Evolutionary conservation across 2,113 vertebrate genomes (phyloP), one percentile per base, ranked within the genome.

Genomic region (Silurus meridionalis): DNA sequence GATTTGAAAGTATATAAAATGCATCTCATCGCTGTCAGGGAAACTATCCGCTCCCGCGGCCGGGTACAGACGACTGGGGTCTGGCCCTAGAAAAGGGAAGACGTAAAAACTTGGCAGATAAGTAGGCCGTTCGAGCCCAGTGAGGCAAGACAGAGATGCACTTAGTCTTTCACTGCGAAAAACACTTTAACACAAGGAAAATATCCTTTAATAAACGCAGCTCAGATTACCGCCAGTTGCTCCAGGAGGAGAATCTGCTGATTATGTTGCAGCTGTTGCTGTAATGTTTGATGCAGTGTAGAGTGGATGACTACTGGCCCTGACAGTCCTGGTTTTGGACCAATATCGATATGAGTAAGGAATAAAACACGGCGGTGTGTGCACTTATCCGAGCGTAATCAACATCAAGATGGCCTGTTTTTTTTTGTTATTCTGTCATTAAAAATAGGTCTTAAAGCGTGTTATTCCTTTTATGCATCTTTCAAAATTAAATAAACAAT

Each of bases 201-300:
- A 83, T 28, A 55, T 7, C 23, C 15, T 52, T 17, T 55, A 67
- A 69, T 69, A 83, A 80, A 80, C 4, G 5, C 8, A 21, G 5
- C 50, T 83, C 50, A 21, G n/a, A 83, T 83, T 28, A 69, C 64
- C 15, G 23, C 82, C 64, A 46, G 66, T 83, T 63, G 66, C 28
- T 50, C 8, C 4, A 13, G 25, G n/a, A 83, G 11, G 53, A 83
- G 14, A 82, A 53, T n/a, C 46, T 53, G 23, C 15, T 21, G 37
- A 58, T 72, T 46, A 48, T 13, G 58, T 14, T 58, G 66, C 82
- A 83, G 82, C 82, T 83, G 61, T 66, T 83, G 64, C 81, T 55
- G 23, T 9, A 52, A 50, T 8, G 14, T 55, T 28, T 77, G 74
- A 37, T 79, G 6, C 5, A 53, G 61, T 25, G 6, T 66, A 23